Evolutionary conservation across 2,888 invertebrate genomes (phyloP).

Genomic region (Aproaerema taeniolella): DNA sequence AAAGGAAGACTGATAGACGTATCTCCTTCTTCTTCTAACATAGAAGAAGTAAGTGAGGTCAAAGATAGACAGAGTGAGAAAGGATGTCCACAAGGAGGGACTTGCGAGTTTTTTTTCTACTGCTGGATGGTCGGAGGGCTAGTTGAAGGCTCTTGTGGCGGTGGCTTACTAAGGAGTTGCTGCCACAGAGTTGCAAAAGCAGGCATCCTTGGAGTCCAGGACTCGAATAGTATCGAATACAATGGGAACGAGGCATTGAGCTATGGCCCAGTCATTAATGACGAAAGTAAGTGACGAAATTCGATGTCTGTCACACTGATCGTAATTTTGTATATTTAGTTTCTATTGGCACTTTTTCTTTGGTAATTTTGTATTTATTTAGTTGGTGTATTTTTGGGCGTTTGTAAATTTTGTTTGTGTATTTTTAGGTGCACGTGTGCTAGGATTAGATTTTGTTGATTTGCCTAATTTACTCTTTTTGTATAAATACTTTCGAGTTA

Average conservation of each 20-base stretch:
- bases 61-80: conserved; percentile 61
- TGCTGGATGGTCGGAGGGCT: conserved; percentile 95
- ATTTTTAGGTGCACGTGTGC: no score
- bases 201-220: conserved; percentile 79
- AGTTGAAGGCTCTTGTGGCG: conserved; percentile 90
- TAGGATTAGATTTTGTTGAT: no score
- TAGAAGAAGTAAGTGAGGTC: conserved; percentile 20
- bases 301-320: conserved; percentile 32
- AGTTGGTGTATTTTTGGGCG: background rate
- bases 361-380: background rate
- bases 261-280: conserved; percentile 86
- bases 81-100: conserved; percentile 83
- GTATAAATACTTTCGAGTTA: no score
- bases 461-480: no score
- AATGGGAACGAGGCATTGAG: conserved; percentile 79
- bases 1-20: conserved; percentile 41
- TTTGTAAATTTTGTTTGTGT: background rate
- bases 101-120: conserved; percentile 93
- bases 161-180: conserved; percentile 89
- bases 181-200: conserved; percentile 87
- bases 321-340: conserved; percentile 27
- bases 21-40: conserved; percentile 15
- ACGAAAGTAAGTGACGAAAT: conserved; percentile 86
- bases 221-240: conserved; percentile 80
- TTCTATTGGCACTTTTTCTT: conserved; percentile 3